Evolutionary conservation across 2,888 invertebrate species (phyloP), one percentile per base, ranked within the genome.

Genomic region (Teleiodes luculella): DNA sequence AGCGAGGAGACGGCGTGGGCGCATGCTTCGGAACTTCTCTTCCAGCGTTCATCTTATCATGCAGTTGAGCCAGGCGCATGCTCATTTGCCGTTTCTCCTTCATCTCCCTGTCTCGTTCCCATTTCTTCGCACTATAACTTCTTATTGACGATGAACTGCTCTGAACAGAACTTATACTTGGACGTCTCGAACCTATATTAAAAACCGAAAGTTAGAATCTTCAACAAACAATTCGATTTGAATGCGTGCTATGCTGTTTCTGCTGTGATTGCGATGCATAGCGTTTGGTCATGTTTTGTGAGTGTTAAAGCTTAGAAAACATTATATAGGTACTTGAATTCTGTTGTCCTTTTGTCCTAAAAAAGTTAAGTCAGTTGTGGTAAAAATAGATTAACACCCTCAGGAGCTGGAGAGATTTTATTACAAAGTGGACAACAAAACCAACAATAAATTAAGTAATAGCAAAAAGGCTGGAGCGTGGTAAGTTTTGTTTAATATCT

Each of bases 91-190:
- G 86, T 70, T 94, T 92, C 74, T 95, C 95, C 76, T 95, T 95
- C 77, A 95, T 95, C 75, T 95, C 95, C 55, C 94, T 84, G 74
- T 96, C 96, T 65, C 93, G 91, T 78, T 96, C 96, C 83, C 95
- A 95, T 60, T 94, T 91, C 77, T 93, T 92, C 65, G 94, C 92
- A 74, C 95, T 95, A 84, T 95, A 96, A 83, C 95, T 96, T 75
- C 95, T 92, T 61, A 95, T 92, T 50, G 96, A 96, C 58, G 94
- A 95, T 67, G 94, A 93, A 78, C 94, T 94, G 91, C 96, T 96
- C 79, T 96, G 96, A 70, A 96, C 91, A 61, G 96, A 96, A 65
- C 94, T 94, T 91, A 96, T 90, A 91, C 96, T 95, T 89, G 96
- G 95, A 91, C 96, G 93, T 91, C 96, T 92, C 77, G 95, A 95